Percentiles rank a stretch among this genome's conserved stretches.
Evolutionary conservation across 2,797 vertebrate genomes (phyloP).

Genomic region (Stomatorhinus walkeri): DNA sequence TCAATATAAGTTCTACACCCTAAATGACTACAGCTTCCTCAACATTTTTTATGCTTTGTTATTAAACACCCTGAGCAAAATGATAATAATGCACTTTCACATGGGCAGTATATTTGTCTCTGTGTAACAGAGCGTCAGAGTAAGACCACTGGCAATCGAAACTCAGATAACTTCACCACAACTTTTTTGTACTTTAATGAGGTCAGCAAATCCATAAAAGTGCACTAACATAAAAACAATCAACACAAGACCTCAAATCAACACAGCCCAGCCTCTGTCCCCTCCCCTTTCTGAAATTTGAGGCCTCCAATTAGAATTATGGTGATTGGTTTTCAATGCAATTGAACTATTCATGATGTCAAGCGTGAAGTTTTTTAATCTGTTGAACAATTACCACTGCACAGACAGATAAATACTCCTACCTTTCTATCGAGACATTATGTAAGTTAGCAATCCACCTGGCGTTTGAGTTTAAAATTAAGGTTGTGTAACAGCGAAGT

Average conservation of each 20-base stretch:
- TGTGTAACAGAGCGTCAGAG: slow-evolving; percentile 12
- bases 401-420: slow-evolving; percentile 69
- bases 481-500: not conserved
- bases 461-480: slow-evolving; percentile 61
- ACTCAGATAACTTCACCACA: slow-evolving; percentile 3
- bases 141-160: slow-evolving; percentile 20
- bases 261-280: slow-evolving; percentile 32
- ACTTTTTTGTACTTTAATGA: slow-evolving; percentile 34
- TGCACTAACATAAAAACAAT: slow-evolving; percentile 48
- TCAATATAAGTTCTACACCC: slow-evolving; percentile 39
- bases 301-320: not conserved
- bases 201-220: slow-evolving; percentile 47
- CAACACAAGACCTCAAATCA: slow-evolving; percentile 33
- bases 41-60: slow-evolving; percentile 17
- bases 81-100: slow-evolving; percentile 94
- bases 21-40: slow-evolving; percentile 35
- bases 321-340: not conserved
- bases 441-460: slow-evolving; percentile 68
- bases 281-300: not conserved
- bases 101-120: slow-evolving; percentile 79
- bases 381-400: slow-evolving; percentile 87
- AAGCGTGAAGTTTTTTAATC: slow-evolving; percentile 56
- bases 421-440: slow-evolving; percentile 55
- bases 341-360: slow-evolving; percentile 26
- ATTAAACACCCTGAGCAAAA: slow-evolving; percentile 87